Evolutionary conservation across 2,797 vertebrate species (phyloP).

Genomic region (Coilia nasus): DNA sequence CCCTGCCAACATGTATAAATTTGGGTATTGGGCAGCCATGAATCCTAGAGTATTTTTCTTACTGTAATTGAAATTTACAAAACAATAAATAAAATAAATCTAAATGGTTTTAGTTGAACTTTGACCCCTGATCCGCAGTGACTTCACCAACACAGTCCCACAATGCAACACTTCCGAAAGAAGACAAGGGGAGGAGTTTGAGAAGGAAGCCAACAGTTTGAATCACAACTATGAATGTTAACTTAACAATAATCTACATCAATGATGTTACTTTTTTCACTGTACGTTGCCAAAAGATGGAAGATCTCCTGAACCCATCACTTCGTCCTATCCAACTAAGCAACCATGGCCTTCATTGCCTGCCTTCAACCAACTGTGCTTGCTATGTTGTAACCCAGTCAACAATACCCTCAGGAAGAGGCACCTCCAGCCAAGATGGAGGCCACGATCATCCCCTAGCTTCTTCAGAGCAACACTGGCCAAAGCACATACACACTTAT

Average conservation of each 20-base stretch:
- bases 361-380: neutral
- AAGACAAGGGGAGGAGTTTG: constrained; percentile 21
- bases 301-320: neutral
- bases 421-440: neutral
- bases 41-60: neutral
- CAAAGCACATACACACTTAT: neutral
- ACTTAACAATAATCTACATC: neutral
- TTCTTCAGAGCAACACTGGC: neutral
- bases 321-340: neutral
- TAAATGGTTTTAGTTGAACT: constrained; percentile 10
- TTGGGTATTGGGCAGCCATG: constrained; percentile 41
- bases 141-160: neutral
- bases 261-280: neutral
- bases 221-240: neutral
- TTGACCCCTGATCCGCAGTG: constrained; percentile 8
- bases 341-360: neutral
- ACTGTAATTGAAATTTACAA: neutral
- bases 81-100: neutral
- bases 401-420: neutral
- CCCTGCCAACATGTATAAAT: constrained; percentile 62
- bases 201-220: constrained; percentile 15
- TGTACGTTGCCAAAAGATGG: neutral
- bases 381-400: neutral
- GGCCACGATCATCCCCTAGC: neutral
- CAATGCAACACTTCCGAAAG: neutral